phyloP scores from a whole-genome alignment of 2,888 invertebrate species.

The Drosophila robusta region DNA sequence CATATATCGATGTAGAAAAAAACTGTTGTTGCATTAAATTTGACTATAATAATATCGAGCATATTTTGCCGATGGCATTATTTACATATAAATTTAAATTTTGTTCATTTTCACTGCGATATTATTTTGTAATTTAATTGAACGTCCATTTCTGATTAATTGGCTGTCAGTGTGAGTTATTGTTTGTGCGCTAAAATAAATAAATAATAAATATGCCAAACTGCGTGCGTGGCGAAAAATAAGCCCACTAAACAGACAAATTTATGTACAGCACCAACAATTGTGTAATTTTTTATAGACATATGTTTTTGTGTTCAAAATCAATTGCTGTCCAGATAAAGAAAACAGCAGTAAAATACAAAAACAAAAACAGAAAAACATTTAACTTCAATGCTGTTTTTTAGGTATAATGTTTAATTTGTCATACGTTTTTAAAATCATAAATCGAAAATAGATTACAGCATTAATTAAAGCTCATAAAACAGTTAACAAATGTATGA shows the following conservation, averaged over 20 bases:
- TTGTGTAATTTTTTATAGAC: slow-evolving; percentile 32
- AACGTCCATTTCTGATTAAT: slow-evolving; percentile 80
- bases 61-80: slow-evolving; percentile 58
- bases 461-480: slow-evolving; percentile 1
- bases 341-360: slow-evolving; percentile 13
- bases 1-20: not conserved
- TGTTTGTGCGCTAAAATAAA: slow-evolving; percentile 65
- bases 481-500: slow-evolving; percentile 8
- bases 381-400: slow-evolving; percentile 13
- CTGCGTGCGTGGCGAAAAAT: slow-evolving; percentile 51
- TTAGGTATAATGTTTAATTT: slow-evolving; percentile 21
- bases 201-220: slow-evolving; percentile 77
- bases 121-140: slow-evolving; percentile 77
- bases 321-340: slow-evolving; percentile 54
- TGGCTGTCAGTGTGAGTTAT: slow-evolving; percentile 77
- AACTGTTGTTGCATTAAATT: slow-evolving; percentile 61
- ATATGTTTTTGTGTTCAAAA: slow-evolving; percentile 21
- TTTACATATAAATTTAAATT: slow-evolving; percentile 46
- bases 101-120: slow-evolving; percentile 41
- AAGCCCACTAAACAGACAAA: slow-evolving; percentile 54
- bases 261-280: slow-evolving; percentile 59
- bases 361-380: slow-evolving; percentile 4
- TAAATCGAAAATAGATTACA: slow-evolving; percentile 28
- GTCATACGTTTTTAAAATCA: slow-evolving; percentile 33
- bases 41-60: slow-evolving; percentile 52